Evolutionary conservation across 2,113 vertebrate genomes (phyloP), one percentile per base, ranked within the genome.

Genomic region (Beaufortia kweichowensis): DNA sequence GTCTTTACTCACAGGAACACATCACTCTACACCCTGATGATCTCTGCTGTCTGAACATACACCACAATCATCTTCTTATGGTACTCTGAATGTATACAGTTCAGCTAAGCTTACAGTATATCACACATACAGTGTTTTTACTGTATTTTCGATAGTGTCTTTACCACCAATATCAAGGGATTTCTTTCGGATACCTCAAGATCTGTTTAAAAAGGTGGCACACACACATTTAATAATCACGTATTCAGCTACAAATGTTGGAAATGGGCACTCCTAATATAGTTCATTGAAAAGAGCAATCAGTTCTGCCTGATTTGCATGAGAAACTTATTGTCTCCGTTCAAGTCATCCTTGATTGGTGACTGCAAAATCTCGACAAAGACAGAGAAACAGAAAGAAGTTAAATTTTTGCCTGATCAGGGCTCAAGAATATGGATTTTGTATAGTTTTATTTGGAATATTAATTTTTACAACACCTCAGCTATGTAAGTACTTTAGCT

Each of bases 221-320:
- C 59, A 84, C 57, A 74, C 61, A 81, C 83, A 61, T 81, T 77
- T 26, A 75, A 59, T 80, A 85, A 88, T 87, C 79, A 87, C 79
- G 80, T 67, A 41, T 57, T 67, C 56, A 79, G 78, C 69, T 75
- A 60, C 33, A 60, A 39, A 81, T 70, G 43, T 48, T 76, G 66
- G 64, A 48, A 43, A 60, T 74, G 43, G 75, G 62, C 69, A 50
- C 69, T 82, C 81, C 86, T 85, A 88, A 86, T 62, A 71, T 61
- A 84, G 65, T 78, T 84, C 79, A 86, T 69, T 85, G 72, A 77
- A 86, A 84, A 81, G 69, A 83, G 78, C 79, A 88, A 88, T 91
- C 83, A 86, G 81, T 64, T 78, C 63, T 56, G 79, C 63, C 64
- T 89, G 72, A 85, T 87, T 88, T 86, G 33, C 76, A 23, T 26